Percentiles rank a stretch among this genome's conserved stretches.
These are phyloP conservation scores for Acanthornis magna DNA, from an alignment of 2,797 vertebrate genomes.

Conservation along the genomic window DNA sequence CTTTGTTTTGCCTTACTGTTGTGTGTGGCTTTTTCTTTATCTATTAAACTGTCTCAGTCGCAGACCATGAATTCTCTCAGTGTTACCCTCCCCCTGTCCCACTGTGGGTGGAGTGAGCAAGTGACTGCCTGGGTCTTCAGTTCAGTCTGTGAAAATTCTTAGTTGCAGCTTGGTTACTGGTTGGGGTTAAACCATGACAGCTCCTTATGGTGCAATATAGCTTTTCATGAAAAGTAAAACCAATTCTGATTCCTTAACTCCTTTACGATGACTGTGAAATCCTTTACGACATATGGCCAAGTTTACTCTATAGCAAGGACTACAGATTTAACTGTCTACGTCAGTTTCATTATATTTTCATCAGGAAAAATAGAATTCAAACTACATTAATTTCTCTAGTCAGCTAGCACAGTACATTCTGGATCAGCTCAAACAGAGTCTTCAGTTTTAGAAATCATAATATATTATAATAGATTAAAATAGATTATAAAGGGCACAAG, in stretches of 20 bases:
- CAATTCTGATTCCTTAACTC: neutral
- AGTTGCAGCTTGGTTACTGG: neutral
- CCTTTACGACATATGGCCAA: neutral
- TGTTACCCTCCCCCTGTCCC: neutral
- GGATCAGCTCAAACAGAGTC: neutral
- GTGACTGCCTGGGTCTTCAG: neutral
- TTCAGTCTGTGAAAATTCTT: neutral
- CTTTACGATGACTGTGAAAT: neutral
- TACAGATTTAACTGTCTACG: neutral
- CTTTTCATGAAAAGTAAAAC: neutral
- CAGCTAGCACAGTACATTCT: neutral
- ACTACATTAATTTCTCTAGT: neutral
- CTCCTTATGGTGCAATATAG: neutral
- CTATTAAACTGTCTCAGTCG: neutral
- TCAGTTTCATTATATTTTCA: neutral
- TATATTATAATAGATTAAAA: neutral
- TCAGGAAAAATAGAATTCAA: neutral
- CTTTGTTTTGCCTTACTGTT: neutral
- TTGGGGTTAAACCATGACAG: neutral
- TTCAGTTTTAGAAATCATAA: neutral
- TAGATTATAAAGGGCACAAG: neutral
- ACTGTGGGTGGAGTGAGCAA: rapidly evolving
- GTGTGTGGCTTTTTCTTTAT: rapidly evolving
- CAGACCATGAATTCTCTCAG: neutral
- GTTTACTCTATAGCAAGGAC: neutral